phyloP scores from a whole-genome alignment of 2,113 vertebrate species.

The Mixornis gularis region DNA sequence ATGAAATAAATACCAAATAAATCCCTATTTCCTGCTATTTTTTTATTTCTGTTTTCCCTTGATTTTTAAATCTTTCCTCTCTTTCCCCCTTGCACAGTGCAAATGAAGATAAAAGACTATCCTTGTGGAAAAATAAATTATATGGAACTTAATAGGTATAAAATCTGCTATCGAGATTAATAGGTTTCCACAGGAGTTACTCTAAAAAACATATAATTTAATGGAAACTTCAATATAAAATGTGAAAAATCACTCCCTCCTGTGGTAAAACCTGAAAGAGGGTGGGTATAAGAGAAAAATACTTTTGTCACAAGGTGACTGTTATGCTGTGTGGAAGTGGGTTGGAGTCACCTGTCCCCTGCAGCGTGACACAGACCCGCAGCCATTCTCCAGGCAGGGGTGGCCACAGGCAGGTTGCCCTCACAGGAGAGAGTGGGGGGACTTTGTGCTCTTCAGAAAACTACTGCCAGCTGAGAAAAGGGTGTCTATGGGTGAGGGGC shows the following conservation, averaged over 20 bases:
- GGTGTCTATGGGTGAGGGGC: not conserved
- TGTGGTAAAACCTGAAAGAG: constrained; percentile 10
- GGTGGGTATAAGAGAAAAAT: not conserved
- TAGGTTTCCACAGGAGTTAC: not conserved
- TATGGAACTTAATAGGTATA: not conserved
- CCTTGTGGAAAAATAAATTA: not conserved
- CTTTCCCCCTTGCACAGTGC: not conserved
- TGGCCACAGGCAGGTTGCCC: not conserved
- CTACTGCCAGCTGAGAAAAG: not conserved
- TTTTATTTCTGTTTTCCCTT: not conserved
- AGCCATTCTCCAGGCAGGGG: not conserved
- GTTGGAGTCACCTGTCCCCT: not conserved
- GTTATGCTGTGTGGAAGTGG: not conserved
- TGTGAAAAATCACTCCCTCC: constrained; percentile 48
- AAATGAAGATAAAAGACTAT: not conserved
- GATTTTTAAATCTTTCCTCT: not conserved
- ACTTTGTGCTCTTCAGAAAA: not conserved
- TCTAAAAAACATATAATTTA: not conserved
- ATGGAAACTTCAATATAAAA: not conserved
- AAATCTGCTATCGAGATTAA: not conserved
- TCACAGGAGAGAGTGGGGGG: accelerated
- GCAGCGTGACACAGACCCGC: not conserved
- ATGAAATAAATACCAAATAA: constrained; percentile 7
- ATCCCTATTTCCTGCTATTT: not conserved
- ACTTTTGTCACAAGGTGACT: not conserved